Percentiles rank a stretch among this genome's conserved stretches.
These are phyloP conservation scores for Ceratothoa steindachneri DNA, from an alignment of 2,888 invertebrate species.

Conservation along the genomic window DNA sequence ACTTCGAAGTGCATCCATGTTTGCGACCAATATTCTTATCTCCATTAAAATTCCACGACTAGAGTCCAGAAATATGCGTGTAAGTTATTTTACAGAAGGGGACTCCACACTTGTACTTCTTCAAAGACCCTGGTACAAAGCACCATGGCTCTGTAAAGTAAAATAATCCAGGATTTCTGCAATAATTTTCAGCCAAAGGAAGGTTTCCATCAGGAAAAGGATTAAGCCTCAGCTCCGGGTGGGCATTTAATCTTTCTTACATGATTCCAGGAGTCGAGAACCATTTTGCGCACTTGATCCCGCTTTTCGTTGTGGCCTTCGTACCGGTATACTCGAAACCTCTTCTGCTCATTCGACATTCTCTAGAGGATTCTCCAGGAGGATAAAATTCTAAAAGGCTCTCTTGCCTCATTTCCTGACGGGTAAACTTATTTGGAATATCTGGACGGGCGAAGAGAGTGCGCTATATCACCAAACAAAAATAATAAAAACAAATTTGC, in stretches of 20 bases:
- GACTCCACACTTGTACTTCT: neutral
- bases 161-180: neutral
- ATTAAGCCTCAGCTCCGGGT: neutral
- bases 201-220: neutral
- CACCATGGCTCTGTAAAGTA: neutral
- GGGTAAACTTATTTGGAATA: slow-evolving; percentile 3
- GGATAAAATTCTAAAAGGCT: neutral
- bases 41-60: neutral
- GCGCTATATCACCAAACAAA: too few relatives aligned
- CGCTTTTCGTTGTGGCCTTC: neutral
- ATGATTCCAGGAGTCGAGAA: neutral
- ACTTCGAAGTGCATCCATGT: neutral
- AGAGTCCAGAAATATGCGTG: neutral
- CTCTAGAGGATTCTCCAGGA: neutral
- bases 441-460: neutral
- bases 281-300: neutral
- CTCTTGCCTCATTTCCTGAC: neutral
- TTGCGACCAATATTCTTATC: neutral
- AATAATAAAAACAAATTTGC: too few relatives aligned
- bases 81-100: neutral
- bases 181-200: neutral
- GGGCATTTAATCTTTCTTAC: neutral
- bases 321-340: neutral
- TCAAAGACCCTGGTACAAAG: slow-evolving; percentile 1
- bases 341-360: neutral